Base-by-base conservation (phyloP, 2,797 vertebrate genomes). In the Hydrophis major region DNA sequence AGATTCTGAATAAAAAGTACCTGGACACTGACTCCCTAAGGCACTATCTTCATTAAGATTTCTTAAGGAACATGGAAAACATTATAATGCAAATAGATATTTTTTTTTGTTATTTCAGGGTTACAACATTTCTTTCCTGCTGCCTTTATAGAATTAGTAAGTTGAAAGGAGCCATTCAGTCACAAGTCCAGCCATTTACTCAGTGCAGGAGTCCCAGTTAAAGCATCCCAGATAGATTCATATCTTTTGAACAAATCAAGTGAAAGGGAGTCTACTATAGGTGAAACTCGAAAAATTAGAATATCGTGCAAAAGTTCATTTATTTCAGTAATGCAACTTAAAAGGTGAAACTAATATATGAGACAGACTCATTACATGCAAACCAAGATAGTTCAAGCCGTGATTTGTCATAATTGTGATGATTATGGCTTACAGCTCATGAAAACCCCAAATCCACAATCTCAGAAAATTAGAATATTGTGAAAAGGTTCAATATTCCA, bases 71-170 rank as follows among this genome's bases (percentile, higher is more conserved):
- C 83, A 20, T 74, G 69, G 69, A 37, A 74, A 93, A 91, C 92
- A 92, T 91, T 88, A 94, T 63, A 91, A 91, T 89, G 92, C 93
- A 94, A 95, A 97, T 94, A 91, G 95, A 93, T 86, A 93, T 94
- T 93, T 94, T 94, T 93, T 94, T 93, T 94, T 94, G 93, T 95
- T 61, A 61, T 92, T 95, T 95, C 92, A 89, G 87, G 94, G 66
- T 69, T 83, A 92, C 92, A 66, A 47, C 57, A 90, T 91, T 89
- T 60, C 91, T 92, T 37, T 74, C 16, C 3, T 74, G 69, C 32
- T 74, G 69, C 69, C 69, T 37, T 74, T 74, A 74, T 74, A 74
- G 16, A 37, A 74, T 74, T 37, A 69, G 32, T 20, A 74, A 74
- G 6, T 37, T 37, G 66, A 69, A 74, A 37, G 32, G 69, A 37